A percentile compares a stretch with the other conserved stretches of the same genome.
Conservation (phyloP, 2,888 invertebrate species). For the Ophioninae sp. region DNA sequence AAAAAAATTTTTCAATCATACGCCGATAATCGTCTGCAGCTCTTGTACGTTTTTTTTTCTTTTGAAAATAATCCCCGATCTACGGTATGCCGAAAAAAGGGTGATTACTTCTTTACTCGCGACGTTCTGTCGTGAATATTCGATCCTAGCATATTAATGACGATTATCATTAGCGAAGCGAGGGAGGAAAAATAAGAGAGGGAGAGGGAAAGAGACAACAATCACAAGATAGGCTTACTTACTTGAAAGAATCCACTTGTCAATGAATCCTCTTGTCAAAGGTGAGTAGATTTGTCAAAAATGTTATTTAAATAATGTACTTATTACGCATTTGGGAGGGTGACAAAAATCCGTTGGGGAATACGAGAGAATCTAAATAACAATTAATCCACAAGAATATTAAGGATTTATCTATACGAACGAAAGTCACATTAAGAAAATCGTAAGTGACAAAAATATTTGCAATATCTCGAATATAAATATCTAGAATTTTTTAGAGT, state of each 20-base stretch:
- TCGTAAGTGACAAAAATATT: not conserved
- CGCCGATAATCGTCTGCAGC: not conserved
- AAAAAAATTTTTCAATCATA: not conserved
- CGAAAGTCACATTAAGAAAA: not conserved
- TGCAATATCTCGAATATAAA: not conserved
- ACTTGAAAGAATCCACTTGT: slow-evolving; percentile 78
- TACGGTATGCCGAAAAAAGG: slow-evolving; percentile 13
- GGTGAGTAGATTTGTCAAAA: slow-evolving; percentile 80
- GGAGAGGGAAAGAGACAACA: slow-evolving; percentile 70
- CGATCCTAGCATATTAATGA: slow-evolving; percentile 64
- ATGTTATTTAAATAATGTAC: slow-evolving; percentile 77
- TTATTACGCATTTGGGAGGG: slow-evolving; percentile 76
- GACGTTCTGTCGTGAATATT: slow-evolving; percentile 51
- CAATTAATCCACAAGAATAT: slow-evolving; percentile 11
- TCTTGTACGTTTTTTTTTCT: not conserved
- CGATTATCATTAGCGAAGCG: slow-evolving; percentile 75
- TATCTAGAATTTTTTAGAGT: not conserved
- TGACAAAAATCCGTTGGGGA: slow-evolving; percentile 50
- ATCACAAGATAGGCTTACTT: slow-evolving; percentile 80
- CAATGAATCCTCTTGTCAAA: slow-evolving; percentile 76
- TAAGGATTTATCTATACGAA: not conserved
- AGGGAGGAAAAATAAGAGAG: slow-evolving; percentile 35
- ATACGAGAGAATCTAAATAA: slow-evolving; percentile 41
- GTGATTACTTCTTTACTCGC: slow-evolving; percentile 43
- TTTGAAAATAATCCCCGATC: not conserved